Evolutionary conservation across 2,797 vertebrate genomes (phyloP), one percentile per base, ranked within the genome.

Genomic region (Chanos chanos): DNA sequence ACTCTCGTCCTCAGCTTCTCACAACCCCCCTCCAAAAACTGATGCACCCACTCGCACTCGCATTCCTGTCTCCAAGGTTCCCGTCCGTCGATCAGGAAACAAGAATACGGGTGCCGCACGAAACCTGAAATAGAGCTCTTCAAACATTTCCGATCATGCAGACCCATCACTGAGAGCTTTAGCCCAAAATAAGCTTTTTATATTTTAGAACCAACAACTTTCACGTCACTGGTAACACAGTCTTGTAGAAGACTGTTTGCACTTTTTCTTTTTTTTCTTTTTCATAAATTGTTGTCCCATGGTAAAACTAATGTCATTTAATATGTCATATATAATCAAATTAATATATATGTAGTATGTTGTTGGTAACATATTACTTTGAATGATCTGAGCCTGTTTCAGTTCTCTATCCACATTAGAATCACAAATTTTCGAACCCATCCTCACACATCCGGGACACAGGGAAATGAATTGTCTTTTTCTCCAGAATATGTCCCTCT

Each of bases 31-130:
- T 41, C 47, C 89, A 86, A 93, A 93, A 87, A 92, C 85, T 1
- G 88, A 94, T 76, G 82, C 89, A 21, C 87, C 91, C 71, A 68
- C 77, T 45, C 94, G 94, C 86, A 99, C 96, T 64, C 94, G 95
- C 84, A 98, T 99, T 72, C 96, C 97, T 0, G 92, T 99, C 58
- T 96, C 96, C 65, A 98, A 96, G 89, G 94, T 98, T 59, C 91
- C 94, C 9, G 93, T 98, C 48, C 93, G 94, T 19, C 89, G 94
- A 55, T 89, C 94, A 71, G 92, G 90, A 84, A 92, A 82, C 80
- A 92, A 94, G 81, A 85, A 85, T 36, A 71, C 88, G 80, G 85
- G 82, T 75, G 71, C 87, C 24, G 74, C 68, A 0, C 85, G 86
- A 83, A 93, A 88, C 82, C 97, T 92, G 89, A 98, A 98, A 82